Percentiles rank a stretch among this genome's conserved stretches.
These are phyloP conservation scores for Suncus etruscus DNA, from an alignment of 2,113 vertebrate species.

Conservation along the genomic window DNA sequence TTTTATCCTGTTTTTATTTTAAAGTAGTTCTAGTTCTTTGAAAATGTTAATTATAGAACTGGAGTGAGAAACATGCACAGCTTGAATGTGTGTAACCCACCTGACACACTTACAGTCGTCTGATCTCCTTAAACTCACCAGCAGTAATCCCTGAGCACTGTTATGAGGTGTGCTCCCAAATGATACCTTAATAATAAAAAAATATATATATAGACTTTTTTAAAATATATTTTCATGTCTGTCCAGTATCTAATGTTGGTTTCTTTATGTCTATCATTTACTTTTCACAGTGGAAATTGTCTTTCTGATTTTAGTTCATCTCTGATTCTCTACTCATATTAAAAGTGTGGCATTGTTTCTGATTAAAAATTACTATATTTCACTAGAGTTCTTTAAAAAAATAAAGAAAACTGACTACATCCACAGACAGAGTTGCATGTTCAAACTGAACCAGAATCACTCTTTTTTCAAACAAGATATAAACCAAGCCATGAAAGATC, in stretches of 20 bases:
- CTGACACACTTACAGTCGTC: no score
- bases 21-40: not conserved
- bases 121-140: no score
- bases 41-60: no score
- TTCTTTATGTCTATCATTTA: slow-evolving; percentile 21
- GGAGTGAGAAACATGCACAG: no score
- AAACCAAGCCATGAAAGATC: no score
- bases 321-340: not conserved
- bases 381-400: not conserved
- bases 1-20: not conserved
- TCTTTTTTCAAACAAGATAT: no score
- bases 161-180: no score
- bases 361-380: not conserved
- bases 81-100: no score
- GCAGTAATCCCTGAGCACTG: no score
- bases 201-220: not conserved
- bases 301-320: not conserved
- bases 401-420: not conserved
- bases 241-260: not conserved
- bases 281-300: slow-evolving; percentile 5
- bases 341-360: slow-evolving; percentile 9
- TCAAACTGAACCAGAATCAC: no score
- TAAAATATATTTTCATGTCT: not conserved
- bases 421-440: no score
- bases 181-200: no score